Base-by-base conservation (phyloP, 2,797 vertebrate genomes). In the Dallia pectoralis region DNA sequence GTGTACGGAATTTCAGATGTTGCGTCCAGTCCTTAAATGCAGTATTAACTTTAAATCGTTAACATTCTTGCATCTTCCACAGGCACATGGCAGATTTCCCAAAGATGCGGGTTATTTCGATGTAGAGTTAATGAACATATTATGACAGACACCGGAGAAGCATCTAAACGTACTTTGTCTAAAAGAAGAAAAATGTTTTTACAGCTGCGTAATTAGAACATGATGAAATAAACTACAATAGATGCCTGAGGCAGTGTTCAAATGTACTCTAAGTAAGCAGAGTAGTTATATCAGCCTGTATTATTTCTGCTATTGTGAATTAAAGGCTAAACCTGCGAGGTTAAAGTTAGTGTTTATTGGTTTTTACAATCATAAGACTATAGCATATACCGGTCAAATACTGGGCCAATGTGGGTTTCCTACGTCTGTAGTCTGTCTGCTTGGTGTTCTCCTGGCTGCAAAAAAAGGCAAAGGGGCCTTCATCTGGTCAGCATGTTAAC, bases 401-500 rank as follows among this genome's bases (percentile, higher is more conserved):
- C 33, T 70, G 49, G 36, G 67, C 62, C 64, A 68, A 69, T 76
- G 40, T 77, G 70, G 47, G 63, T 74, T 59, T 78, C 68, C 65
- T 86, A 69, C 36, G 78, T 68, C 61, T 74, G 59, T 69, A 74
- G 74, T 74, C 74, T 76, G 78, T 72, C 49, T 75, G 59, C 44
- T 77, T 78, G 47, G 32, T 83, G 48, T 74, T 68, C 56, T 75
- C 70, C 81, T 80, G 77, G 69, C 79, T 78, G 79, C 62, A 80
- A 79, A 62, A 73, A 49, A 71, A 70, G 74, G 84, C 76, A 78
- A 82, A 83, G 75, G 61, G 48, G 65, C 77, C 79, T 88, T 89
- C 72, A 78, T 85, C 72, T 87, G 81, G 79, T 87, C 82, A 86
- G 70, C 30, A 51, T 83, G 75, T 75, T 82, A 74, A 84, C 74